A percentile compares a stretch with the other conserved stretches of the same genome.
These are phyloP conservation scores for Lasioglossum pauxillum DNA, from an alignment of 2,888 invertebrate species.

Conservation along the genomic window DNA sequence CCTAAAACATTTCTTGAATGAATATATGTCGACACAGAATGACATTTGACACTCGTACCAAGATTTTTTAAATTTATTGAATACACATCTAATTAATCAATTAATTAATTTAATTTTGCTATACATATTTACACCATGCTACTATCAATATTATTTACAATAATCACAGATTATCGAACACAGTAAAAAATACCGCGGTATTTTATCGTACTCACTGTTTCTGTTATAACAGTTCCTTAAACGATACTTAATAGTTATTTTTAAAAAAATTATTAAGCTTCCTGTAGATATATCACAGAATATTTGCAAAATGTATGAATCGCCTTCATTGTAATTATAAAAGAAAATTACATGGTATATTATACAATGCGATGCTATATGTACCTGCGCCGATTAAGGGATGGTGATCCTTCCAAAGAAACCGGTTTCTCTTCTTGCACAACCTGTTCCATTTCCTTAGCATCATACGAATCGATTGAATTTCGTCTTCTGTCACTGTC, in stretches of 20 bases:
- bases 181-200: too few species aligned
- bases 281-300: too few species aligned
- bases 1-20: slow-evolving; percentile 22
- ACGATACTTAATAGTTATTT: too few species aligned
- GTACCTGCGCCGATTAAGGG: slow-evolving; percentile 27
- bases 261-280: too few species aligned
- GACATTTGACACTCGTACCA: neutral
- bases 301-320: neutral
- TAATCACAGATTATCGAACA: neutral
- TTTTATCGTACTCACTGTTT: too few species aligned
- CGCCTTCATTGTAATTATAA: neutral
- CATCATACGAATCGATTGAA: slow-evolving; percentile 21
- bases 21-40: neutral
- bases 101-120: too few species aligned
- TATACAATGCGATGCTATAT: neutral
- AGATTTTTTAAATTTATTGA: neutral
- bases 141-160: neutral
- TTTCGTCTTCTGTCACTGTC: neutral
- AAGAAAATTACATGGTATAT: neutral
- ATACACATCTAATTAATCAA: too few species aligned
- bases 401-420: slow-evolving; percentile 6
- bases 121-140: too few species aligned
- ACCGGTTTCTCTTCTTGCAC: neutral
- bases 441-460: slow-evolving; percentile 3
- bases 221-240: too few species aligned